Base-by-base conservation (phyloP, 37 sponge, comb jelly and placozoan species). In the Lycopodina hypogea region DNA sequence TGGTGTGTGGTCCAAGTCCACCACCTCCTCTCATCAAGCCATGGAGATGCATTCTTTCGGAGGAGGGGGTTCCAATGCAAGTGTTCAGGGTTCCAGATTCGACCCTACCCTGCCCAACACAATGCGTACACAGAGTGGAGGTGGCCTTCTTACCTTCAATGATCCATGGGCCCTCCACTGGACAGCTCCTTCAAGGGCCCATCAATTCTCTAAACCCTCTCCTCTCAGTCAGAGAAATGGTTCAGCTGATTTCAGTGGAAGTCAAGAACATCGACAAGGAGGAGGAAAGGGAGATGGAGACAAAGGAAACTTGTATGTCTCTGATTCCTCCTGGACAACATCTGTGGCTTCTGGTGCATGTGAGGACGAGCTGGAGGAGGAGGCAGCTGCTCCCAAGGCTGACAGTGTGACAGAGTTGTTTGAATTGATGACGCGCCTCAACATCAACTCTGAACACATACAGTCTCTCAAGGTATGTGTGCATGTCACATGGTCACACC, bases 381-480 rank as follows among this genome's bases (percentile, higher is more conserved):
- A 26, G 24, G 79, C 38, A 50, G 36, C 45, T 62, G 50, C 1
- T 6, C 28, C 48, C 45, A 42, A 8, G 4, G 61, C 28, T 33
- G 39, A 42, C 18, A 38, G 77, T 28, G 41, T 15, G 0, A 58
- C 38, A 1, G 87, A 81, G 26, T 65, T 87, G n/a, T 61, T 53
- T 19, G 71, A 81, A 22, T 62, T 87, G 7, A 76, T 87, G 87
- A 87, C 76, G 64, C 81, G 82, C 48, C 53, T 87, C 64, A 82
- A 87, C 65, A 87, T 87, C 35, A 60, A 26, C 42, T 45, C 72
- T 9, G 87, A 87, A 33, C 87, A 87, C 52, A 41, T 87, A 8
- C 82, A 51, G 6, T 68, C 63, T 19, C 71, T 87, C 28, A 67
- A 81, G 87, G 87, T 87, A 56, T 3, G 56, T 71, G 58, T 38